Evolutionary conservation across 2,113 vertebrate species (phyloP), one percentile per base, ranked within the genome.

Genomic region (crab-eating macaque (Macaca fascicularis)): DNA sequence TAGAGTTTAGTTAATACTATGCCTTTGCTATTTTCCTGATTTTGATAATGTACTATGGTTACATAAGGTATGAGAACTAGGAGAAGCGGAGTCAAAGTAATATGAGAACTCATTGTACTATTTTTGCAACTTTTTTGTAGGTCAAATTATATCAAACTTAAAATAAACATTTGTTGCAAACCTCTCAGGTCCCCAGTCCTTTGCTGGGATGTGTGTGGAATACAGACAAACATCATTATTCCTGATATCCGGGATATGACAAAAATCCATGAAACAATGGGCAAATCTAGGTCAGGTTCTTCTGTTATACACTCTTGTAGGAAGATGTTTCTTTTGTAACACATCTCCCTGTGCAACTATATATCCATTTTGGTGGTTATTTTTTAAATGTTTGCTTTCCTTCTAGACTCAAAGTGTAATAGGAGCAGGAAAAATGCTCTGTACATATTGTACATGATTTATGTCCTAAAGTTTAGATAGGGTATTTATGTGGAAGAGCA

Each of bases 131-230:
- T 61, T 70, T 45, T 59, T 59, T 82, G 12, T 64, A 86, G 55
- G 43, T 79, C 27, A 89, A 90, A 85, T 93, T 48, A 88, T 67
- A 82, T 93, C 55, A 76, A 82, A 75, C 45, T 89, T 75, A 57
- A 84, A 79, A 86, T 52, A 90, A 74, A 11, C 16, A 74, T 74
- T 96, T 38, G 6, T 67, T 86, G 64, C 72, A 86, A 85, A 80
- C 2, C 12, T 38, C 30, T 74, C 55, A 57, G 17, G n/a, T 75
- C 13, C 16, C 40, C 48, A 90, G 17, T 40, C 32, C 35, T 78
- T 61, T 82, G 20, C 16, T 94, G 48, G 12, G 25, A 82, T 4
- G 3, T 88, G 82, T 87, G 38, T 50, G 20, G 38, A 94, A 91
- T 38, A 94, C 75, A 82, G 30, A 74, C 8, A n/a, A 82, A 76